These are phyloP conservation scores for Poliocrania exsul DNA, from an alignment of 2,797 vertebrate species.

Conservation along the genomic window DNA sequence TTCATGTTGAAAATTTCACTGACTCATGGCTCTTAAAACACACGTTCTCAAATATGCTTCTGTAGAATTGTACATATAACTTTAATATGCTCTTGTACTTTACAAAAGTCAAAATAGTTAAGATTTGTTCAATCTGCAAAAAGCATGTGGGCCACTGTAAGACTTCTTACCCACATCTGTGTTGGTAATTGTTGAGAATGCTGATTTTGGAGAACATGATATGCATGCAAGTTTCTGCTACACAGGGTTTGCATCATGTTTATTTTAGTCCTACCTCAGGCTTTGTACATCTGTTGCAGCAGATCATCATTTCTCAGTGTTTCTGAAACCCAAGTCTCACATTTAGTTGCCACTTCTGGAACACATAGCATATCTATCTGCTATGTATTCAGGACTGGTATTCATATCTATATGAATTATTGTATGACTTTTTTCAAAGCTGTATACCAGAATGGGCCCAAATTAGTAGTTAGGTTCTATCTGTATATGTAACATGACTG, in stretches of 20 bases:
- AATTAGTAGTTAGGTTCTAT: not conserved
- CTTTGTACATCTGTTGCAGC: not conserved
- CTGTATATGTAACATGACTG: not conserved
- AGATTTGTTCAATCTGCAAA: not conserved
- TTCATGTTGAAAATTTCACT: not conserved
- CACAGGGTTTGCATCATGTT: not conserved
- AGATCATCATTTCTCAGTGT: not conserved
- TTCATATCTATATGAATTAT: not conserved
- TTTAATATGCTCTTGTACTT: not conserved
- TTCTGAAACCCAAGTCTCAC: not conserved
- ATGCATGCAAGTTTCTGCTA: not conserved
- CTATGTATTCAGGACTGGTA: fast-evolving
- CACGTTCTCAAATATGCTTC: not conserved
- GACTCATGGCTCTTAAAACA: slow-evolving; percentile 11
- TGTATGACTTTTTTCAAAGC: not conserved
- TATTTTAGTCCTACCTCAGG: not conserved
- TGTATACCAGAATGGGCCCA: not conserved
- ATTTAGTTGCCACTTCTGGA: fast-evolving
- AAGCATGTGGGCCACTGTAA: fast-evolving
- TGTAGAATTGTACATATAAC: not conserved
- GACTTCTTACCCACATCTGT: not conserved
- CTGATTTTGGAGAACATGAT: not conserved
- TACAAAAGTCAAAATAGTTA: not conserved
- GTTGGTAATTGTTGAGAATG: not conserved
- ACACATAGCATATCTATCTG: not conserved